These are phyloP conservation scores for Bradypodion pumilum DNA, from an alignment of 2,797 vertebrate genomes.

Conservation along the genomic window DNA sequence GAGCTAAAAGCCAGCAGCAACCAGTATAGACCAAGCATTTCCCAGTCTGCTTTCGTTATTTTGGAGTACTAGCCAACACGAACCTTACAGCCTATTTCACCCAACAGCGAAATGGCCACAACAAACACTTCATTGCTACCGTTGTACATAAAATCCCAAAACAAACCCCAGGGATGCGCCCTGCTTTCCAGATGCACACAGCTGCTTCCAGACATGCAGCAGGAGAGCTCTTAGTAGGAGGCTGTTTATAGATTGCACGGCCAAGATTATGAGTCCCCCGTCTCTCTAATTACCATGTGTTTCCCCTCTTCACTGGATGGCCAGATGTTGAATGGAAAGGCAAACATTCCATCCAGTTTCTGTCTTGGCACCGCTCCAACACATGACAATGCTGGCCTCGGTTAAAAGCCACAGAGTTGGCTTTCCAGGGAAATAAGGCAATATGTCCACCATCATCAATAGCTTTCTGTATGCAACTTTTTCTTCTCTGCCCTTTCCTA, in stretches of 20 bases:
- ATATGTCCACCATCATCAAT: background rate
- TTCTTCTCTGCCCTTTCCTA: background rate
- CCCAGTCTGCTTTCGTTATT: no score
- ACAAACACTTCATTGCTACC: background rate
- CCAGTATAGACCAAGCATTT: no score
- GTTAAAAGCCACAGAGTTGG: slow-evolving; percentile 46
- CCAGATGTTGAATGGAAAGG: slow-evolving; percentile 30
- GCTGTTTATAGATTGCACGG: slow-evolving; percentile 50
- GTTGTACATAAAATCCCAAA: background rate
- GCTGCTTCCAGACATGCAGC: slow-evolving; percentile 41
- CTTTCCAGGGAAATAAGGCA: slow-evolving; percentile 22
- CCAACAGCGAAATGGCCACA: fast-evolving
- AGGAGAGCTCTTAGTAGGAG: slow-evolving; percentile 1
- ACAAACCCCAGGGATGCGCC: background rate
- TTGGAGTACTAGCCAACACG: background rate
- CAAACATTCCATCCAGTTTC: slow-evolving; percentile 60
- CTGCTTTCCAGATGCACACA: background rate
- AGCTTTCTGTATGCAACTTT: background rate
- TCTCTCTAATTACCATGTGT: slow-evolving; percentile 66
- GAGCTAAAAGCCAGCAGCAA: no score
- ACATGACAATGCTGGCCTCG: slow-evolving; percentile 32
- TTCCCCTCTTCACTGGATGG: slow-evolving; percentile 25
- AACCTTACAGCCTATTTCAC: background rate
- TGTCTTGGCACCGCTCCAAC: slow-evolving; percentile 42
- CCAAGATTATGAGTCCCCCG: slow-evolving; percentile 57